Base-by-base conservation (phyloP, 2,797 vertebrate species). In the Acanthurus tractus region DNA sequence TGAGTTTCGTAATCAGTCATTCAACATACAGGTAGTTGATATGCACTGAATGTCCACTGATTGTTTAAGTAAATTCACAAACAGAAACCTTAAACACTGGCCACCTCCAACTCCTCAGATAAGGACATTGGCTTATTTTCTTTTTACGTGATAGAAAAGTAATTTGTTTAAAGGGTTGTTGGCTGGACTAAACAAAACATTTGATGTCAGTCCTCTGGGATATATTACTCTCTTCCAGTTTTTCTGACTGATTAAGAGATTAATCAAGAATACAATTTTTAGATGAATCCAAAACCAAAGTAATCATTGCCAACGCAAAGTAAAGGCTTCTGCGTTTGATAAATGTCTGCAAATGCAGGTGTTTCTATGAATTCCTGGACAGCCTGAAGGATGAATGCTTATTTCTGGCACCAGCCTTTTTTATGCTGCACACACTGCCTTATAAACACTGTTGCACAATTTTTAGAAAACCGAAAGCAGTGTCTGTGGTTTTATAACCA, bases 381-480 rank as follows among this genome's bases (percentile, higher is more conserved):
- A 74, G 70, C 70, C 56, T 15, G 29, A 58, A 81, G 74, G 68
- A 66, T 40, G 2, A 22, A 17, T 20, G 17, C 25, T 52, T 77
- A 67, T 81, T 83, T 85, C 70, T 83, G 63, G 70, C 48, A 15
- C 29, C 70, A 57, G 63, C 58, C 42, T 64, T 81, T 67, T 44
- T 10, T 40, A 40, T 9, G 8, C 57, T 66, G 58, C 78, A 78
- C 46, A 44, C 56, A 11, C 20, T 10, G 36, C 55, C 52, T 45
- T 34, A 76, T 50, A 20, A 65, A 23, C 59, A 63, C 34, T 69
- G 61, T 76, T 63, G 63, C 55, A 71, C 70, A 42, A n/a, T 65
- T 63, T 52, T 52, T 44, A 56, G 59, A 73, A 75, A 82, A 74
- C 25, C 50, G 59, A 46, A 79, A 61, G 49, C 29, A 64, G 45